These are phyloP conservation scores for Disparrhopalites patrizii DNA, from an alignment of 2,888 invertebrate genomes.

Conservation along the genomic window DNA sequence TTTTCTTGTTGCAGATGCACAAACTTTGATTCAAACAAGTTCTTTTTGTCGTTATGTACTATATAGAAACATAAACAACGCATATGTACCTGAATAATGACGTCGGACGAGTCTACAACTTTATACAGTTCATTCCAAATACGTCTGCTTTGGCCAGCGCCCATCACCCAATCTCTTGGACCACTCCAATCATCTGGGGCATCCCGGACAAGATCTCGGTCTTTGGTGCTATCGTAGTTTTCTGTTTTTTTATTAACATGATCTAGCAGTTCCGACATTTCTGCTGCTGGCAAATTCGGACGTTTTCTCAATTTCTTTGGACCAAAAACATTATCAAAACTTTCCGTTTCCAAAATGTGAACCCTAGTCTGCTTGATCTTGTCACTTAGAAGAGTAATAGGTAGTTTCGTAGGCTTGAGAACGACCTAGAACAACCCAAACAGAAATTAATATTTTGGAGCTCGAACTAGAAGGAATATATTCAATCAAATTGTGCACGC, in stretches of 20 bases:
- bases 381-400: conserved; percentile 90
- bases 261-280: conserved; percentile 72
- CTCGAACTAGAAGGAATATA: neutral
- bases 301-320: conserved; percentile 87
- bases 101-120: conserved; percentile 98
- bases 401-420: conserved; percentile 92
- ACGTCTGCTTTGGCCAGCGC: conserved; percentile 90
- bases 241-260: conserved; percentile 67
- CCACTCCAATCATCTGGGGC: conserved; percentile 70
- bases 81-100: conserved; percentile 66
- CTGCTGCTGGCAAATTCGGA: conserved; percentile 66
- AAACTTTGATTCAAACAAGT: too few relatives aligned
- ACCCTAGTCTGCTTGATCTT: conserved; percentile 83
- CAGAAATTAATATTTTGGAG: neutral
- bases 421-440: conserved; percentile 65
- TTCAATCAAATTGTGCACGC: neutral
- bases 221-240: conserved; percentile 71
- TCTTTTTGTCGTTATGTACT: too few relatives aligned
- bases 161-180: conserved; percentile 89
- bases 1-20: too few relatives aligned
- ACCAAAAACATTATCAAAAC: conserved; percentile 91
- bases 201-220: conserved; percentile 75
- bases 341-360: conserved; percentile 92
- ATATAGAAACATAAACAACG: neutral
- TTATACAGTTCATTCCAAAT: conserved; percentile 99